Base-by-base conservation (phyloP, 2,888 invertebrate genomes). In the Tenthredo distinguenda region DNA sequence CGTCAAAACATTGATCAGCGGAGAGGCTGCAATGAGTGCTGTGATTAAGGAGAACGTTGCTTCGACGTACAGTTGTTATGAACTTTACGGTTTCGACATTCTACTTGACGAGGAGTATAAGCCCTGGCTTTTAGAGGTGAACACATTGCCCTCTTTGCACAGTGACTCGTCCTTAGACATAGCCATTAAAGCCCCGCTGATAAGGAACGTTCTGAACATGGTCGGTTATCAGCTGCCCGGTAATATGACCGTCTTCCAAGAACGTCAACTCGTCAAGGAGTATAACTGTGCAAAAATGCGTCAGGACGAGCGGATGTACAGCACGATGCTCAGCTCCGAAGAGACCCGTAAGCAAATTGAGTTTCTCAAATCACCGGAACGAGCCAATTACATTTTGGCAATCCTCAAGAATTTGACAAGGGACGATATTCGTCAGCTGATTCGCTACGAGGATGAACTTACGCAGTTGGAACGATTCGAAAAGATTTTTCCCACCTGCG, bases 11-110 rank as follows among this genome's bases (percentile, higher is more conserved):
- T 96, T 99, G 87, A 96, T 99, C 86, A 96, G 97, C 10, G 97
- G 97, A 0, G 97, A 97, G 92, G 95, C 96, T 34, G 95, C 96
- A 86, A 97, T 97, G 84, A 96, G 95, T 84, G 95, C 95, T 15
- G 94, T 97, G 88, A 96, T 96, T n/a, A 95, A 96, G 89, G 95
- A 96, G 26, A 96, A 97, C 90, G 95, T 97, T 76, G 95, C 95
- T 1, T 97, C 96, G 85, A 94, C 96, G 81, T 98, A 98, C 92
- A 97, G 97, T 92, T 97, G 97, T 88, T 98, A 98, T 91, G 99
- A 99, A 92, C 94, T 99, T 86, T 99, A 99, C 93, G 99, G 98
- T 0, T 97, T 98, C 87, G 99, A 99, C 93, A 97, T 99, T n/a
- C 94, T 99, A 85, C 94, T 99, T 85, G 99, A 99, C 93, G 97